These are phyloP conservation scores for Eclectus roratus DNA, from an alignment of 2,113 vertebrate genomes.

Conservation along the genomic window DNA sequence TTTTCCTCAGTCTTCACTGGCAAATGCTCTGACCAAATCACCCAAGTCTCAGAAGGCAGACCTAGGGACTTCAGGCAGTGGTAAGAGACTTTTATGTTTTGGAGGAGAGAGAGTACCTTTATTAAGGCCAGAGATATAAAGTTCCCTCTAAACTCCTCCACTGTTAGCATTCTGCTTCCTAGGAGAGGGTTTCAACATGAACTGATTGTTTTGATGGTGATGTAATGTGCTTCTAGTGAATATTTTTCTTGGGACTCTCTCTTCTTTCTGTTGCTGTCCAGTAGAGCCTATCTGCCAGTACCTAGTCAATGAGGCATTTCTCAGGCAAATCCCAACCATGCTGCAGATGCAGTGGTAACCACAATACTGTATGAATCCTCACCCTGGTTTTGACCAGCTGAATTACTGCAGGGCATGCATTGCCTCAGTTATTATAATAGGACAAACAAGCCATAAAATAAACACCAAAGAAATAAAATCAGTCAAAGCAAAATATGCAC, in stretches of 20 bases:
- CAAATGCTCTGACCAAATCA: too few species aligned
- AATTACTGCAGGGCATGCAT: neutral
- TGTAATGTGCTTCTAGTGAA: neutral
- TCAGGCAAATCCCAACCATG: neutral
- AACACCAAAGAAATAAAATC: neutral
- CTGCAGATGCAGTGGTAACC: neutral
- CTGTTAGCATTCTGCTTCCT: neutral
- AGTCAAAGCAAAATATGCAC: neutral
- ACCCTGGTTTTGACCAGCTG: neutral
- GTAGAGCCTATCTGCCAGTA: neutral
- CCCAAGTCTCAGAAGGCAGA: too few species aligned
- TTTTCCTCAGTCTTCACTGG: too few species aligned
- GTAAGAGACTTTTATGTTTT: neutral
- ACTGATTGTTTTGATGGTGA: neutral
- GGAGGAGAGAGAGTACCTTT: neutral
- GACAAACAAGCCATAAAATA: neutral
- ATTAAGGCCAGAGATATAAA: neutral
- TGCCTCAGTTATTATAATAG: neutral
- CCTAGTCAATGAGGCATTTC: neutral
- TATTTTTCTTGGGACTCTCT: neutral
- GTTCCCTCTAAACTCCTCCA: neutral
- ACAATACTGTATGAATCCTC: neutral
- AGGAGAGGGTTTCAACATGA: neutral
- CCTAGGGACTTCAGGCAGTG: neutral
- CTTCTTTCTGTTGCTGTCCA: neutral